Base-by-base conservation (phyloP, 30 jellyfish, hydroid and myxozoan genomes). In the Hydractinia symbiolongicarpus region DNA sequence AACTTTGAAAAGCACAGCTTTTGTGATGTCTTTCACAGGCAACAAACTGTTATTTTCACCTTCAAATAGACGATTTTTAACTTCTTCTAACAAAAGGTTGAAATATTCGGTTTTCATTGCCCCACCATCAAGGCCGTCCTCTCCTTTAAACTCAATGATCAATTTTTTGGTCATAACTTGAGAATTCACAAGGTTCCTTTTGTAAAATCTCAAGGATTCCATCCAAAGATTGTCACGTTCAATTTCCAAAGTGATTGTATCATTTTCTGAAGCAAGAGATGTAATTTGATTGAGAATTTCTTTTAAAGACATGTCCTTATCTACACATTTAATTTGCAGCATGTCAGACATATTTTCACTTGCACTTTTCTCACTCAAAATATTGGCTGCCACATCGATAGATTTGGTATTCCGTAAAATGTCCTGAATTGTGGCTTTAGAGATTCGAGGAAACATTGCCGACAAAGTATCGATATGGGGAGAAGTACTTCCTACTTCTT, bases 91-190 rank as follows among this genome's bases (percentile, higher is more conserved):
- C 30, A 53, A 56, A 67, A 49, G 16, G 5, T 74, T 56, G 54
- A 74, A 74, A 74, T 30, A 74, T 50, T 74, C 83, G 13, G 70
- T 19, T 53, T 53, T 5, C 78, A 74, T 8, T 53, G 83, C 83
- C 54, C 83, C 83, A 74, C 67, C 83, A 15, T 74, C 83, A 7
- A 74, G 20, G 51, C 83, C 83, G 10, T 49, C 70, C 16, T 74
- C 83, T 17, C 50, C 70, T 74, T 74, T 74, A 53, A 74, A 74
- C 49, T n/a, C 10, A 9, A 74, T 54, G 10, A 19, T 61, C n/a
- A 74, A 15, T 49, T 56, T 17, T 20, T 74, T 15, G 9, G 67
- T 5, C 50, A 74, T 15, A 15, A 30, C 73, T 50, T 21, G 20
- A 10, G 67, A 17, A 30, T 74, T 69, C 15, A 14, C 50, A 15